Evolutionary conservation across 35 echinoderm and acorn worm species (phyloP), one percentile per base, ranked within the genome.

Genomic region (Ophioderma brevispina): DNA sequence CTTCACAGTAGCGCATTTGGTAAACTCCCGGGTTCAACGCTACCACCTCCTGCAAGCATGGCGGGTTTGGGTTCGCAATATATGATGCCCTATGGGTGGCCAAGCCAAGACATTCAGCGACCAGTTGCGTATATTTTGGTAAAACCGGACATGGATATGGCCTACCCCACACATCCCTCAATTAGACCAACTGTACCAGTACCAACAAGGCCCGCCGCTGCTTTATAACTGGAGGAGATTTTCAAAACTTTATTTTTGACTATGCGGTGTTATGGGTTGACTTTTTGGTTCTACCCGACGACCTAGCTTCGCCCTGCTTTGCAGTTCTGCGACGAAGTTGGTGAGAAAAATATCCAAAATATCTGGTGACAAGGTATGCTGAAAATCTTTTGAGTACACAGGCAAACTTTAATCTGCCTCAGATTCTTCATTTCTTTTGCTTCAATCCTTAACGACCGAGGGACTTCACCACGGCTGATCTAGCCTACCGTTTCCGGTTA

Each of bases 71-170:
- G 91, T 33, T 84, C 87, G 33, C 97, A 95, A 77, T 99, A 99
- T 81, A 95, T 99, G 91, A 95, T 99, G 90, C 97, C 97, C 10
- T 99, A 95, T 88, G 88, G 82, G 37, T 99, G 97, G 97, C 91
- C 93, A 13, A 77, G 81, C 17, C 87, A 90, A 31, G 94, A 95
- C 33, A 89, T 99, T 33, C 93, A 95, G 52, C 87, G 97, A 64
- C 96, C 96, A 15, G 96, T 98, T n/a, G 96, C 96, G 31, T 98
- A 95, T 76, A 95, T 98, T 39, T 64, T 99, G 19, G 97, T 99
- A 0, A 99, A 95, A 85, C 97, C 97, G 6, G 97, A 99, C 43
- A 98, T 98, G 89, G 97, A 99, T 64, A 90, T 90, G 10, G 92
- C 89, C 25, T 99, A 99, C 78, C 82, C 90, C 0, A 82, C 94